These are phyloP conservation scores for Phania funesta DNA, from an alignment of 2,888 invertebrate species.

Conservation along the genomic window DNA sequence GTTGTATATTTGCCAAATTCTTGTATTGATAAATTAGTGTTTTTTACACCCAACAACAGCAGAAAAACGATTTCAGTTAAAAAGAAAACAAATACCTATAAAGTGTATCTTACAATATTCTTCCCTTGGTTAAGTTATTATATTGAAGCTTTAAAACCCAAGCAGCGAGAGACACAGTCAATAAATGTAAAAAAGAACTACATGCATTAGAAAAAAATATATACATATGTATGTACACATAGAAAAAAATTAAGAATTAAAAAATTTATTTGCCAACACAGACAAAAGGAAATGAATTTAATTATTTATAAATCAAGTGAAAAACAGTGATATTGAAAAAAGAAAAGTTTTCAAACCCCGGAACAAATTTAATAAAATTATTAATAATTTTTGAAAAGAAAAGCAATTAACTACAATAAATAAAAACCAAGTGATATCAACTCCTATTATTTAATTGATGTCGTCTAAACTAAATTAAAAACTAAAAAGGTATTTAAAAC, in stretches of 20 bases:
- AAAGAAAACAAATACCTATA: slow-evolving; percentile 13
- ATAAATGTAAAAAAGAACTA: background rate
- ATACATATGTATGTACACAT: too few relatives aligned
- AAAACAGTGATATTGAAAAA: slow-evolving; percentile 58
- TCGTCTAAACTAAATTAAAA: slow-evolving; percentile 10
- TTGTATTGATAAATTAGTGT: slow-evolving; percentile 25
- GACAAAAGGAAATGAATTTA: background rate
- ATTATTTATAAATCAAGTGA: slow-evolving; percentile 47
- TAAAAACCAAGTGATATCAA: slow-evolving; percentile 42
- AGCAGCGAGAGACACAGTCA: slow-evolving; percentile 40
- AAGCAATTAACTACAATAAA: slow-evolving; percentile 38
- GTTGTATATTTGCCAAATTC: slow-evolving; percentile 60
- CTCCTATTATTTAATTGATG: slow-evolving; percentile 41
- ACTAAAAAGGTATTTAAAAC: background rate
- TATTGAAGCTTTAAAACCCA: slow-evolving; percentile 20
- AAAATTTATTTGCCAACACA: slow-evolving; percentile 26
- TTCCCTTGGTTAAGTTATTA: slow-evolving; percentile 21
- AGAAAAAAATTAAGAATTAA: slow-evolving; percentile 15
- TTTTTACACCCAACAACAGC: slow-evolving; percentile 24
- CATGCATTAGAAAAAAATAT: slow-evolving; percentile 22
- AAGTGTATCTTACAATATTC: slow-evolving; percentile 19
- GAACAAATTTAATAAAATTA: slow-evolving; percentile 29
- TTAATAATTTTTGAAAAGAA: slow-evolving; percentile 12
- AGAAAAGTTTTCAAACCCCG: slow-evolving; percentile 24
- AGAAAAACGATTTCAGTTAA: slow-evolving; percentile 8